Evolutionary conservation across 2,888 invertebrate genomes (phyloP).

Genomic region (Lamproptera curius): DNA sequence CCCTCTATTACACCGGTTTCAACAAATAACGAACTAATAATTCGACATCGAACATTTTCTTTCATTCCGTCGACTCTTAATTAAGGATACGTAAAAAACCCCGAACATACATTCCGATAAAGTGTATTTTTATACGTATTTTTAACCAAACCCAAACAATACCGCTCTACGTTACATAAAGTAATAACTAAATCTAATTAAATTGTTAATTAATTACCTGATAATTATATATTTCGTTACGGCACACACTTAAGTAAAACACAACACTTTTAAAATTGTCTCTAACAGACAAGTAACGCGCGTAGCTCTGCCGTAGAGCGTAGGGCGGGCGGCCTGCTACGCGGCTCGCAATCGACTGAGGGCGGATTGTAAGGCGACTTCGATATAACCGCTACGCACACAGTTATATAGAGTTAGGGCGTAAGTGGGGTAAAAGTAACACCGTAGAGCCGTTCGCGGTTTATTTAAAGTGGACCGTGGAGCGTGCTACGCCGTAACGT

Average conservation of each 20-base stretch:
- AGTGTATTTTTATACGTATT: too few relatives aligned
- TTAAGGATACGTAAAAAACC: too few relatives aligned
- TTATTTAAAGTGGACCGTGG: slow-evolving; percentile 15
- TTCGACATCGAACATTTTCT: too few relatives aligned
- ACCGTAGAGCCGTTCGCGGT: slow-evolving; percentile 8
- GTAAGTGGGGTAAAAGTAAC: slow-evolving; percentile 19
- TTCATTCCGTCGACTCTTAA: too few relatives aligned
- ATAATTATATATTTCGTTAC: background rate
- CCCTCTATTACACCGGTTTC: too few relatives aligned
- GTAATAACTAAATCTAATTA: too few relatives aligned
- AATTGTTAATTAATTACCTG: background rate
- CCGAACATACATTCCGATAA: too few relatives aligned
- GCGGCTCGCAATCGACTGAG: slow-evolving; percentile 36
- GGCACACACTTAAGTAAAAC: background rate
- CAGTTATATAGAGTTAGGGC: slow-evolving; percentile 9
- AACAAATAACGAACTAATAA: too few relatives aligned
- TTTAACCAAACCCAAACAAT: too few relatives aligned
- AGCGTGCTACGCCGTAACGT: slow-evolving; percentile 11
- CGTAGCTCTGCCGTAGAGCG: background rate
- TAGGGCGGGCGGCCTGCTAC: slow-evolving; percentile 3
- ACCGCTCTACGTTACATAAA: background rate
- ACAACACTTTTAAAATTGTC: background rate
- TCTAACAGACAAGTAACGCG: background rate
- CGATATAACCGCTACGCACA: slow-evolving; percentile 10
- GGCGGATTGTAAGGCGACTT: slow-evolving; percentile 13